A percentile compares a stretch with the other conserved stretches of the same genome.
phyloP scores from a whole-genome alignment of 35 echinoderm and acorn worm genomes.

The Holothuria glaberrima region DNA sequence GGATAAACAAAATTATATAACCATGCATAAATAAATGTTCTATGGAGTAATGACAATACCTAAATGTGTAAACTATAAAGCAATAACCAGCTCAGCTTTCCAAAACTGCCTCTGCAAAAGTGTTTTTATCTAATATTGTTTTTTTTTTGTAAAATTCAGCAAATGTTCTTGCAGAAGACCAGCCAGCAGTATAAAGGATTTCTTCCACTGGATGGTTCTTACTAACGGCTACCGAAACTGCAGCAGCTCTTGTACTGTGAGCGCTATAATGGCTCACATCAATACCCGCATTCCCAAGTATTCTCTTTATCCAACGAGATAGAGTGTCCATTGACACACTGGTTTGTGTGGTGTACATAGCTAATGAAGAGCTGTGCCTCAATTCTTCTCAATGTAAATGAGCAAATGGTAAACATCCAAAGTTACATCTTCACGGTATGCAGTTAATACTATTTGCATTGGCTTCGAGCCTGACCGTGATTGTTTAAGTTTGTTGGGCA shows the following conservation, averaged over 20 bases:
- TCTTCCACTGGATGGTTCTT: conserved; percentile 2
- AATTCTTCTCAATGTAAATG: conserved; percentile 24
- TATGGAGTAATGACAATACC: no score
- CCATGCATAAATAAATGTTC: no score
- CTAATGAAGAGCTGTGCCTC: conserved; percentile 26
- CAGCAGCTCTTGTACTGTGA: conserved; percentile 40
- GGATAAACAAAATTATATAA: no score
- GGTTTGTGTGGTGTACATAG: conserved; percentile 16
- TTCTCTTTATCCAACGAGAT: conserved; percentile 36
- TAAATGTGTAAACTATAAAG: no score
- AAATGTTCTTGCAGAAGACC: conserved; percentile 5
- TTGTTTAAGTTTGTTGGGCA: conserved; percentile 33
- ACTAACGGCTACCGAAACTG: conserved; percentile 22
- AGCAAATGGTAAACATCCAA: conserved; percentile 20
- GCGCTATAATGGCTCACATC: background rate
- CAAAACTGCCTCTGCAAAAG: no score
- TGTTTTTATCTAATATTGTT: background rate
- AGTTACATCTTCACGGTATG: background rate
- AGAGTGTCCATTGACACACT: conserved; percentile 6
- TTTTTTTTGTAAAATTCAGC: conserved; percentile 10
- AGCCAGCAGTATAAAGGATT: conserved; percentile 32
- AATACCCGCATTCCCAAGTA: background rate
- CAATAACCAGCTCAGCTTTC: no score
- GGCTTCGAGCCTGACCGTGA: background rate
- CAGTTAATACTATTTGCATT: background rate